These are phyloP conservation scores for Chionodraco myersi DNA, from an alignment of 2,113 vertebrate species.

Conservation along the genomic window DNA sequence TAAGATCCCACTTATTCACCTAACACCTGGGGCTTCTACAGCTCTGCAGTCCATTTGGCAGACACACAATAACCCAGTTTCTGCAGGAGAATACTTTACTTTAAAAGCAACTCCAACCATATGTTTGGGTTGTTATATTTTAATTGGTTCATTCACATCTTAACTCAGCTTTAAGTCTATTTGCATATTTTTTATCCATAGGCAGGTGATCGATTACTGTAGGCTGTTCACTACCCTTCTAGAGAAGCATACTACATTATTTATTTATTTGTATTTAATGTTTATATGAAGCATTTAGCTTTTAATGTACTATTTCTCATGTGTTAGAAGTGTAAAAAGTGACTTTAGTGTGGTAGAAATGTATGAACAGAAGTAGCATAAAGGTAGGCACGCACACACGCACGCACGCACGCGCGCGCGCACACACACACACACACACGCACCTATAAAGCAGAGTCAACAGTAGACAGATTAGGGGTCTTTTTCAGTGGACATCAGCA, in stretches of 20 bases:
- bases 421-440: neutral
- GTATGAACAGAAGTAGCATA: neutral
- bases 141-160: neutral
- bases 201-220: neutral
- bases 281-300: neutral
- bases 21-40: neutral
- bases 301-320: neutral
- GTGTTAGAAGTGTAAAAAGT: neutral
- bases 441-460: slow-evolving; percentile 21
- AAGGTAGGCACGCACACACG: neutral
- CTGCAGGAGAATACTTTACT: neutral
- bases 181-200: neutral
- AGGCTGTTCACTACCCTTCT: neutral
- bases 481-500: slow-evolving; percentile 3
- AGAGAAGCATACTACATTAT: too few relatives aligned
- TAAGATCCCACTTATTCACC: neutral
- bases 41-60: neutral
- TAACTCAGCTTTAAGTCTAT: neutral
- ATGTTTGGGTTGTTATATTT: neutral
- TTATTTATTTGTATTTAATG: neutral
- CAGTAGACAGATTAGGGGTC: slow-evolving; percentile 4
- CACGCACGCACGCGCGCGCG: too few relatives aligned
- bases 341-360: neutral
- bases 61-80: neutral
- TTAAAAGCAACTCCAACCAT: neutral